Evolutionary conservation across 2,888 invertebrate species (phyloP), one percentile per base, ranked within the genome.

Genomic region (Strigamia maritima): DNA sequence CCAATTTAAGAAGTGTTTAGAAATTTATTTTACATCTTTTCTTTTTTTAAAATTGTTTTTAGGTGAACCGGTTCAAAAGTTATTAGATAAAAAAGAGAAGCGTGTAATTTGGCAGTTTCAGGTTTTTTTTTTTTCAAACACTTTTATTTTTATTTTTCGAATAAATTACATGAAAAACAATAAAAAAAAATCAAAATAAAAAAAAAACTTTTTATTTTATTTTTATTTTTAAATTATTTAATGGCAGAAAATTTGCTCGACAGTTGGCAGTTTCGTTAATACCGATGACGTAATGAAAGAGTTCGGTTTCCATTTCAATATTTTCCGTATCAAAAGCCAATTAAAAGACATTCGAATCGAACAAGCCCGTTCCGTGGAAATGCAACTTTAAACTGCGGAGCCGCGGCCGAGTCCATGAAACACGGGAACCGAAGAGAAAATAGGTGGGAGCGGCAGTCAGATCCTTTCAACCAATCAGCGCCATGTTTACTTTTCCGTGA

Each of bases 401-500:
- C 35, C 35, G 44, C 22, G 54, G 54, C 1, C 19, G 54, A 54
- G 54, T 54, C 54, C 54, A 54, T 8, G 54, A 54, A 54, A n/a
- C 54, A 22, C 54, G 54, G 54, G 54, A n/a, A 19, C 22, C 54
- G 54, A 54, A 19, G 2, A 54, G 22, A 54, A 54, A 54, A 19
- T 54, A 54, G 22, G 54, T 54, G 54, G 54, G 54, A 19, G 54
- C 54, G 54, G 54, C 54, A 54, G 19, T 10, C 6, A 1, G 19
- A 19, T 19, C 3, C 19, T 35, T 35, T 54, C 54, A 28, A 70
- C 70, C 70, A 70, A 70, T 70, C 26, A 70, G 28, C 70, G 70
- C 28, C 70, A 16, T n/a, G 70, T 70, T 70, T 70, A 70, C 70
- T 70, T 70, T 70, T 28, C 70, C 70, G 70, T 70, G 70, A 70